phyloP scores from a whole-genome alignment of 64 coral and sea anemone species.

The Dendrophyllia cribrosa region DNA sequence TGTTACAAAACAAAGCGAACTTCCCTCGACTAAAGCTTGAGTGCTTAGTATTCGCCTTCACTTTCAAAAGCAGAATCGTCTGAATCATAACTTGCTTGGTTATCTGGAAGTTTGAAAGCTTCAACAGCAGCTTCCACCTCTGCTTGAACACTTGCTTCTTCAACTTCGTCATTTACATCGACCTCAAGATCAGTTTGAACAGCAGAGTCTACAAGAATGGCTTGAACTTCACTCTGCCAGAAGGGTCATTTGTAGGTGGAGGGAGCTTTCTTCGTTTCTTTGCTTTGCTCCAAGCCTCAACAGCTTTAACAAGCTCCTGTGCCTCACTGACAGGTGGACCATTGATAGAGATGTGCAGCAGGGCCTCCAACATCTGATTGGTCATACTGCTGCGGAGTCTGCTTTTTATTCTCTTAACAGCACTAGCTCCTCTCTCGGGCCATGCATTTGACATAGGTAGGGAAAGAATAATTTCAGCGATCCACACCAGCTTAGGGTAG shows the following conservation, averaged over 20 bases:
- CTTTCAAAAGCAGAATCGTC: constrained; percentile 14
- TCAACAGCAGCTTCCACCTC: constrained; percentile 56
- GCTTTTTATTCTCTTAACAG: constrained; percentile 38
- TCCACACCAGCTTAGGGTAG: too few species aligned
- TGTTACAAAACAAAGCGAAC: background rate
- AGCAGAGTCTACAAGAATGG: constrained; percentile 54
- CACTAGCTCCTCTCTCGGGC: constrained; percentile 28
- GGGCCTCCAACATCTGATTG: constrained; percentile 22
- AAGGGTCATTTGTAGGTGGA: constrained; percentile 17
- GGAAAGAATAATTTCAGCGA: too few species aligned
- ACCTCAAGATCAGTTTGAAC: constrained; percentile 43
- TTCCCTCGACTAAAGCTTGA: constrained; percentile 1
- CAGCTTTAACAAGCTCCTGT: constrained; percentile 46
- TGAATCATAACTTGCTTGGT: constrained; percentile 26
- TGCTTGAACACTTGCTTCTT: constrained; percentile 42
- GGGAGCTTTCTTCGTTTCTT: constrained; percentile 59
- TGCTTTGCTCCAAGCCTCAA: constrained; percentile 40
- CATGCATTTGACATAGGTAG: constrained; percentile 31
- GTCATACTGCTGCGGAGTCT: background rate
- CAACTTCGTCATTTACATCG: constrained; percentile 36
- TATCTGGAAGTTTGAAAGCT: constrained; percentile 47
- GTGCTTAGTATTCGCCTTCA: constrained; percentile 31
- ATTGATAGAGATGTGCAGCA: constrained; percentile 19
- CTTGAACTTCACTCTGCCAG: constrained; percentile 33
- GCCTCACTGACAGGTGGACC: constrained; percentile 16